These are phyloP conservation scores for Alviniconcha strummeri DNA, from an alignment of 2,888 invertebrate species.

Conservation along the genomic window DNA sequence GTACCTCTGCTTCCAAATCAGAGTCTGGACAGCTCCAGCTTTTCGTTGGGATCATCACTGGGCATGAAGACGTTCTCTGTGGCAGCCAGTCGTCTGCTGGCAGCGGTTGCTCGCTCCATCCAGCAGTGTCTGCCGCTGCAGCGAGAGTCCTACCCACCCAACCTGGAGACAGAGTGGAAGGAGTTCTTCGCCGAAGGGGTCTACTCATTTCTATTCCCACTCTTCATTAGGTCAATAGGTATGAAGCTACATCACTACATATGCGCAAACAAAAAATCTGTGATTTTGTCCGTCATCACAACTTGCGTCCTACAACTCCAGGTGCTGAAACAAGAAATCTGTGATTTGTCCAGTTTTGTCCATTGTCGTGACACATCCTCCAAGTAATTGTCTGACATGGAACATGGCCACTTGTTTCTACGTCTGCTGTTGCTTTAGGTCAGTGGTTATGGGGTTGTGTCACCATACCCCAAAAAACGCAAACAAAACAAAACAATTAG, in stretches of 20 bases:
- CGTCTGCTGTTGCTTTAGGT: too few species aligned
- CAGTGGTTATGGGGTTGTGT: too few species aligned
- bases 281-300: too few species aligned
- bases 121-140: constrained; percentile 38
- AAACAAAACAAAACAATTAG: too few species aligned
- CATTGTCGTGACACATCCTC: too few species aligned
- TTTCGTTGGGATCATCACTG: constrained; percentile 37
- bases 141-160: constrained; percentile 52
- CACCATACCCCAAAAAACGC: too few species aligned
- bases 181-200: constrained; percentile 84
- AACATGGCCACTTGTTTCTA: too few species aligned
- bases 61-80: constrained; percentile 53
- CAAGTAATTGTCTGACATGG: too few species aligned
- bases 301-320: too few species aligned
- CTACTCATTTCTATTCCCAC: constrained; percentile 76
- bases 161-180: constrained; percentile 83
- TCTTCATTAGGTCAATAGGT: constrained; percentile 74
- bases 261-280: too few species aligned
- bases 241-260: constrained; percentile 12
- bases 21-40: constrained; percentile 49
- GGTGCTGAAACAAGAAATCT: too few species aligned
- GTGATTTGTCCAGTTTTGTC: too few species aligned
- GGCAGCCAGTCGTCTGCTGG: constrained; percentile 52
- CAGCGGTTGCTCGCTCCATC: constrained; percentile 72
- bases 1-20: constrained; percentile 3